Evolutionary conservation across 1,140 invertebrate genomes (phyloP).

Genomic region (Himalopsyche phryganea): DNA sequence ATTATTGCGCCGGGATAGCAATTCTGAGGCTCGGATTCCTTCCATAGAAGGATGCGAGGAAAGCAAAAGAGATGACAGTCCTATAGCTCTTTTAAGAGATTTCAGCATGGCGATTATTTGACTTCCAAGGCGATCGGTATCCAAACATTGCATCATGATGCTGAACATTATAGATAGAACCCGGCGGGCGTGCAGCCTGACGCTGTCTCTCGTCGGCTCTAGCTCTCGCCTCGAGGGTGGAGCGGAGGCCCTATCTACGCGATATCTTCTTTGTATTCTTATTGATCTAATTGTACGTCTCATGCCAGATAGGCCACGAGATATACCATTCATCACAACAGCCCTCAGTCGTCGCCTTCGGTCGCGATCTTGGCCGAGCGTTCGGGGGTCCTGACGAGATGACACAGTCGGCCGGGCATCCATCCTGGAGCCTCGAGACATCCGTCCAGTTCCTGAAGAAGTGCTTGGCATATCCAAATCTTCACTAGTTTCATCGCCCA

Average conservation of each 20-base stretch:
- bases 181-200: constrained; percentile 49
- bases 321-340: background rate
- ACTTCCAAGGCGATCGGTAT: constrained; percentile 45
- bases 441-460: constrained; percentile 6
- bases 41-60: constrained; percentile 37
- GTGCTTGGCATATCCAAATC: constrained; percentile 9
- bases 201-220: constrained; percentile 44
- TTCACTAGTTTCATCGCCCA: too few species aligned
- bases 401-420: constrained; percentile 4
- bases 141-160: constrained; percentile 52
- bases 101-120: constrained; percentile 48
- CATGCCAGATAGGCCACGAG: background rate
- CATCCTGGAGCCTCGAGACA: background rate
- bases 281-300: background rate
- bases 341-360: background rate
- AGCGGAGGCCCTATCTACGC: too few species aligned
- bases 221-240: constrained; percentile 41
- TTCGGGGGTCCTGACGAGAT: too few species aligned
- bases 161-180: constrained; percentile 51
- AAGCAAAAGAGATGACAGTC: constrained; percentile 48
- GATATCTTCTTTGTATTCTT: background rate
- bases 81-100: constrained; percentile 47
- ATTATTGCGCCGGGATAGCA: background rate
- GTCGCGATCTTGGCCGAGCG: background rate
- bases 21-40: background rate